A percentile compares a stretch with the other conserved stretches of the same genome.
Evolutionary conservation across 2,797 vertebrate genomes (phyloP).

Genomic region (Carduelis carduelis): DNA sequence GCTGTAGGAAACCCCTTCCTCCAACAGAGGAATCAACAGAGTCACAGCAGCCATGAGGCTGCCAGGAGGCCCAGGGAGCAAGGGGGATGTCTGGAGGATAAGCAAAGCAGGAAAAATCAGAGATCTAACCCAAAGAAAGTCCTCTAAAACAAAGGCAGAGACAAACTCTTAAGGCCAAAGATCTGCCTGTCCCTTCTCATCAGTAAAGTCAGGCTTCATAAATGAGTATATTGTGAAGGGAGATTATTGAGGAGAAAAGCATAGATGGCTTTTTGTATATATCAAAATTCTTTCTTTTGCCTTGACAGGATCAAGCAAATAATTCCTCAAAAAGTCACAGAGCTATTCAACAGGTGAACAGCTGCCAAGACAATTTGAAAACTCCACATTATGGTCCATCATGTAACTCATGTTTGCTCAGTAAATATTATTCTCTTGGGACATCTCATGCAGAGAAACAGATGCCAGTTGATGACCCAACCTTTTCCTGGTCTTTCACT

Average conservation of each 20-base stretch:
- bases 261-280: constrained; percentile 62
- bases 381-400: constrained; percentile 40
- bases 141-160: constrained; percentile 39
- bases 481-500: constrained; percentile 19
- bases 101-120: constrained; percentile 27
- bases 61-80: background rate
- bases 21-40: background rate
- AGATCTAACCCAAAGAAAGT: constrained; percentile 48
- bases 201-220: constrained; percentile 70
- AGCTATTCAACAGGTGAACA: constrained; percentile 69
- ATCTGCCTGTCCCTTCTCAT: constrained; percentile 70
- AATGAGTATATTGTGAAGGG: constrained; percentile 61
- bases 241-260: constrained; percentile 62
- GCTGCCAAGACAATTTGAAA: constrained; percentile 69
- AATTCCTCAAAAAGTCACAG: constrained; percentile 62
- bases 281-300: constrained; percentile 52
- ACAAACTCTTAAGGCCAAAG: constrained; percentile 69
- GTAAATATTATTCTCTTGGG: constrained; percentile 39
- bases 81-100: background rate
- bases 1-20: too few species aligned
- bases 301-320: constrained; percentile 67
- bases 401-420: constrained; percentile 44
- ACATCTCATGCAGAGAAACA: constrained; percentile 39
- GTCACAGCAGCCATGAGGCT: fast-evolving
- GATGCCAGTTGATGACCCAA: constrained; percentile 30